Conservation (phyloP, 64 coral and sea anemone species). For the Actinia tenebrosa region DNA sequence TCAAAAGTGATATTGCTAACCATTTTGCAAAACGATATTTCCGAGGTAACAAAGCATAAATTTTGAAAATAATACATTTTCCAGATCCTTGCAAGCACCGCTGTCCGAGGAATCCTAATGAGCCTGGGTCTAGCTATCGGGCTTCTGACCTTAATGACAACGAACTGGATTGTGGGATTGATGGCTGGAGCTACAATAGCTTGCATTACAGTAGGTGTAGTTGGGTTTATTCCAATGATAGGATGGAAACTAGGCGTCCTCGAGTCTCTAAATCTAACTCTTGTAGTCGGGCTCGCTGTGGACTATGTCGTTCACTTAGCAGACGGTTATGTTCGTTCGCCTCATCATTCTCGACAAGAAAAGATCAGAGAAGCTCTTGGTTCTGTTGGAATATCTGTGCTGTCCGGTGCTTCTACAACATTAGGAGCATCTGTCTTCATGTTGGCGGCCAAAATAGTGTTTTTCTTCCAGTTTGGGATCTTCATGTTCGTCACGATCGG, state of each 20-base stretch:
- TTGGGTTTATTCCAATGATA: constrained; percentile 78
- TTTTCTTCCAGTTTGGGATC: constrained; percentile 96
- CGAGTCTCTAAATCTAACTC: constrained; percentile 88
- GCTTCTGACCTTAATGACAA: constrained; percentile 75
- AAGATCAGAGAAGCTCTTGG: constrained; percentile 74
- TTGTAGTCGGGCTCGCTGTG: constrained; percentile 91
- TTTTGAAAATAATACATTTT: background rate
- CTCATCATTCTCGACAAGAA: constrained; percentile 44
- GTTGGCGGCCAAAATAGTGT: constrained; percentile 91
- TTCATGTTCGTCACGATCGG: constrained; percentile 98
- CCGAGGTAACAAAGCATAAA: background rate
- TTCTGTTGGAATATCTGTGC: constrained; percentile 83
- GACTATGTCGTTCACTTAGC: constrained; percentile 97
- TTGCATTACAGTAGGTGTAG: constrained; percentile 82
- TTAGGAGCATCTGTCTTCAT: constrained; percentile 90
- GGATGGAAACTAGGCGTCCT: constrained; percentile 94
- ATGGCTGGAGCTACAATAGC: constrained; percentile 79
- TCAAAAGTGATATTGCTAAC: background rate
- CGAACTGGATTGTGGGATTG: constrained; percentile 89
- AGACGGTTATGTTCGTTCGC: constrained; percentile 78
- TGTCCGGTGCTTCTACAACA: constrained; percentile 88
- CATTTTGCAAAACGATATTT: no score
- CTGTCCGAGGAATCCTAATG: constrained; percentile 81
- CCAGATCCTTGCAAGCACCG: constrained; percentile 83
- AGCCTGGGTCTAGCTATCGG: constrained; percentile 68